Base-by-base conservation (phyloP, 2,797 vertebrate genomes). In the Rhinoraja longicauda region DNA sequence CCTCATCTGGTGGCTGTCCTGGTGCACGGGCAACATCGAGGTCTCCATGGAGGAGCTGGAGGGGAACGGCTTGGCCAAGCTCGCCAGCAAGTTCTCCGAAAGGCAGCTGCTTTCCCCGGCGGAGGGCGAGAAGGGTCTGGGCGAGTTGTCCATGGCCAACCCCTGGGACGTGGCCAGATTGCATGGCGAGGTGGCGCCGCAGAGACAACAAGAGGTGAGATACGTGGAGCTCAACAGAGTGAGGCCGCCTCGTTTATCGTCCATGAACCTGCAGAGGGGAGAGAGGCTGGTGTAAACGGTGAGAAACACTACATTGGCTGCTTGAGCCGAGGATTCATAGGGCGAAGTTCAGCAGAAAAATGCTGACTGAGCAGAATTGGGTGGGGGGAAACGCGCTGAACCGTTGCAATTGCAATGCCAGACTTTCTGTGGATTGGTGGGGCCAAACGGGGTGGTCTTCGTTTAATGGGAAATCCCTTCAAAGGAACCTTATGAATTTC, bases 1-100 rank as follows among this genome's bases (percentile, higher is more conserved):
- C 92, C 88, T 97, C 81, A 77, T 96, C 21, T 97, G 96, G 96
- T 97, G 97, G 97, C 73, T 97, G 0, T 39, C 96, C 93, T 98
- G 97, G 97, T 97, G 97, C 95, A 94, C 96, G 0, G 96, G 95
- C 1, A 97, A 97, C 94, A 94, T 97, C 0, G 95, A 93, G 93
- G 93, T 95, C 8, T 75, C 94, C 82, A 70, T 93, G 0, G 95
- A 94, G 1, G 95, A 95, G 15, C 93, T 94, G 19, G 88, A 94
- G 17, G 29, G 76, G 39, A 8, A 96, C 84, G 94, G 6, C 93
- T 95, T 97, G n/a, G 95, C 94, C 36, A 94, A 96, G 45, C 96
- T 96, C 96, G 96, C 96, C 93, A 95, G 95, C 93, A 96, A 96
- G 93, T 91, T 97, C 84, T 96, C 96, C 0, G 95, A 96, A 93